These are phyloP conservation scores for Poeciliopsis turneri DNA, from an alignment of 2,797 vertebrate species.

Conservation along the genomic window DNA sequence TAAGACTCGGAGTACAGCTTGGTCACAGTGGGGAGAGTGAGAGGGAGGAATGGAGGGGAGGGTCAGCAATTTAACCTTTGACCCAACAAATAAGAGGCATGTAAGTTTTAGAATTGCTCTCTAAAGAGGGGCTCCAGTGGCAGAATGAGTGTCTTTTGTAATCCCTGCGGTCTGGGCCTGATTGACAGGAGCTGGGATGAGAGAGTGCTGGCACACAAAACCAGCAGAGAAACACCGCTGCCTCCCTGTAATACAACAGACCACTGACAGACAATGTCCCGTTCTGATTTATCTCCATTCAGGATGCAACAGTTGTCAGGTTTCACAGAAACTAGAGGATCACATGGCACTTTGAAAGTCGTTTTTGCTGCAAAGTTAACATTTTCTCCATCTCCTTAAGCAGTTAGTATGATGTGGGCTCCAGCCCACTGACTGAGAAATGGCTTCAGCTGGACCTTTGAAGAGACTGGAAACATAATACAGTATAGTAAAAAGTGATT, in stretches of 20 bases:
- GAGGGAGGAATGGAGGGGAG: slow-evolving; percentile 80
- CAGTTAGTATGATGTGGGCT: slow-evolving; percentile 19
- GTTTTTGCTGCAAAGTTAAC: slow-evolving; percentile 2
- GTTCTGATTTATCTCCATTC: slow-evolving; percentile 52
- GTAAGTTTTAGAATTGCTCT: slow-evolving; percentile 99
- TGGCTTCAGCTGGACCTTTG: slow-evolving; percentile 25
- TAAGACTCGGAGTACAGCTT: slow-evolving; percentile 94
- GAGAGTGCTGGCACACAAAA: slow-evolving; percentile 56
- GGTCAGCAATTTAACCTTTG: slow-evolving; percentile 99
- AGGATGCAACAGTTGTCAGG: slow-evolving; percentile 9
- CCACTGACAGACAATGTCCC: slow-evolving; percentile 41
- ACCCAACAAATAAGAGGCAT: slow-evolving; percentile 99
- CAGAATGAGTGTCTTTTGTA: slow-evolving; percentile 93
- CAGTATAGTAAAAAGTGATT: neutral
- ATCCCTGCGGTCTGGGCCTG: slow-evolving; percentile 83
- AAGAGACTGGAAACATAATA: slow-evolving; percentile 26
- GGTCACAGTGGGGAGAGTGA: slow-evolving; percentile 86
- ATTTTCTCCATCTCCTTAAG: slow-evolving; percentile 17
- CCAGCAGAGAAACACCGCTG: slow-evolving; percentile 35
- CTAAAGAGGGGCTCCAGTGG: slow-evolving; percentile 95
- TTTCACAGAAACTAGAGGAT: slow-evolving; percentile 1
- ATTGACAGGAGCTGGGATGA: slow-evolving; percentile 88
- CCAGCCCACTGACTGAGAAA: slow-evolving; percentile 26
- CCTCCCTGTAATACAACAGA: slow-evolving; percentile 24
- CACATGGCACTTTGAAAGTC: neutral